Evolutionary conservation across 2,888 invertebrate genomes (phyloP), one percentile per base, ranked within the genome.

Genomic region (Ophion ellenae): DNA sequence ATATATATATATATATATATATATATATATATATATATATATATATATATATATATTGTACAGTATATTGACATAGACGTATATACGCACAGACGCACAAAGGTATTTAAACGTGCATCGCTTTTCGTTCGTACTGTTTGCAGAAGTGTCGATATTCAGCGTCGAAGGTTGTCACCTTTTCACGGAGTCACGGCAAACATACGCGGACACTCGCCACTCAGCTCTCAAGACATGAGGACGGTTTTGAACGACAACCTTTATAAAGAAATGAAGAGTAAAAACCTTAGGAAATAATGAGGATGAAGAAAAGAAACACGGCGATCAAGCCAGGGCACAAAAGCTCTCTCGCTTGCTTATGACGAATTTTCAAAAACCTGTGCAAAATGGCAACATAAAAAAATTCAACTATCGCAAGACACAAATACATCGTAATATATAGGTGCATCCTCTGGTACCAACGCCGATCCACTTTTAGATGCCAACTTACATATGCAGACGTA

Each of bases 111-210:
- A 47, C 40, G 17, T 17, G 59, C 28, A 61, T 61, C n/a, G 32
- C 32, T 63, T 14, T 70, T 61, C 47, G 45, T 77, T 87, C 90
- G 91, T 92, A 89, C 90, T 94, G 94, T 94, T 97, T 97, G 64
- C 96, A 99, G 99, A 98, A 95, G 96, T 98, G 93, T 98, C 99
- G 92, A 98, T 99, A 95, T 98, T 98, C 95, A 98, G 97, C 92
- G 98, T 99, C 94, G 98, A 98, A 95, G 98, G 98, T 91, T 96
- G 99, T 91, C 96, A 97, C 94, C 95, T 98, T 93, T 96, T 97
- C 94, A 96, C 97, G 77, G 98, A 99, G 95, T 96, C 96, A 92
- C 95, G 96, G 91, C 95, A 90, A 87, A 88, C 88, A 64, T 87
- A 87, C 94, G 97, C 94, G 81, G 99, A 99, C 95, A 96, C 96